phyloP scores from a whole-genome alignment of 92 coral and sea anemone genomes.

The Porites divaricata region DNA sequence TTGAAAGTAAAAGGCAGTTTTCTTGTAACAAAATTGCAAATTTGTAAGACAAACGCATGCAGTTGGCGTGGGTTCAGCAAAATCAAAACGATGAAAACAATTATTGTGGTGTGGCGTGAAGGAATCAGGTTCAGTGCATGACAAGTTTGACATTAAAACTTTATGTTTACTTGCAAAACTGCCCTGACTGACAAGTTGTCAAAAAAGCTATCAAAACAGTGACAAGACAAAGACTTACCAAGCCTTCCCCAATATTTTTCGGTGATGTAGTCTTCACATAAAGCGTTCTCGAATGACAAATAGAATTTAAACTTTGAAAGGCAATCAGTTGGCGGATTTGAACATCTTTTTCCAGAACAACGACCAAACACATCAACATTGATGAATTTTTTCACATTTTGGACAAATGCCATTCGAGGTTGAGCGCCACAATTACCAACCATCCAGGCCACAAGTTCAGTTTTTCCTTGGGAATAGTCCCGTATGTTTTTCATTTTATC shows the following conservation, averaged over 20 bases:
- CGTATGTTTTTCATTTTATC: neutral
- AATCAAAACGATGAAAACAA: too few species aligned
- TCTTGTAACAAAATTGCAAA: too few species aligned
- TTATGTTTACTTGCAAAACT: too few species aligned
- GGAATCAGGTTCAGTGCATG: too few species aligned
- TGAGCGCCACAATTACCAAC: neutral
- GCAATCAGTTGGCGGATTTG: neutral
- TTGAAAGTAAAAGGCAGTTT: too few species aligned
- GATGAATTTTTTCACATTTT: neutral
- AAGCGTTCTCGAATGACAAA: neutral
- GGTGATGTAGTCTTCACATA: neutral
- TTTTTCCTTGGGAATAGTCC: neutral
- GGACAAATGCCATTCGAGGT: neutral
- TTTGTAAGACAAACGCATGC: too few species aligned
- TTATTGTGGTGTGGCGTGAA: too few species aligned
- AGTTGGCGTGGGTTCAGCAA: too few species aligned
- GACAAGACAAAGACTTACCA: neutral
- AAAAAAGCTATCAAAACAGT: neutral
- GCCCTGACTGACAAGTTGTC: neutral
- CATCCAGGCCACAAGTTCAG: neutral
- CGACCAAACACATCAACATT: neutral
- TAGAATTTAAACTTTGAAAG: neutral
- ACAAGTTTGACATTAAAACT: too few species aligned
- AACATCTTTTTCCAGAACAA: neutral
- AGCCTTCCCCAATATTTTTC: neutral